Evolutionary conservation across 2,888 invertebrate genomes (phyloP).

Genomic region (Sipunculus nudus): DNA sequence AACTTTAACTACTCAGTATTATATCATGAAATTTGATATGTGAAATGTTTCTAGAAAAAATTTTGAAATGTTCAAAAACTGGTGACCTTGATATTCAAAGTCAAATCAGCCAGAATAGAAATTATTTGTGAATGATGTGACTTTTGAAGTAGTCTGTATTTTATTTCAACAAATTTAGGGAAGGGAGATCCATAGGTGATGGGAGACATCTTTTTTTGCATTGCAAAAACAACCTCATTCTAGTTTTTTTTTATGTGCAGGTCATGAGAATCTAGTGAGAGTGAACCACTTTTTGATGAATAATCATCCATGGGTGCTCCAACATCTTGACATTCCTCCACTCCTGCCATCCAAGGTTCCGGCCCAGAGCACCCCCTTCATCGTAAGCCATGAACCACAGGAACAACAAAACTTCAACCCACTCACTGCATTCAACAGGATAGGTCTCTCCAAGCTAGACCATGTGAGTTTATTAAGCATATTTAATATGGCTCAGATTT

Average conservation of each 20-base stretch:
- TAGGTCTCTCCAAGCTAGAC: slow-evolving; percentile 50
- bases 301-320: slow-evolving; percentile 56
- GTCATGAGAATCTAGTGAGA: slow-evolving; percentile 40
- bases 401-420: slow-evolving; percentile 45
- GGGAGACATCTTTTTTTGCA: too few species aligned
- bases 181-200: too few species aligned
- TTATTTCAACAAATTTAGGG: too few species aligned
- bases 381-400: slow-evolving; percentile 3
- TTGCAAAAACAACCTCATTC: too few species aligned
- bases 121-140: too few species aligned
- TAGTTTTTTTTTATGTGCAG: slow-evolving; percentile 38
- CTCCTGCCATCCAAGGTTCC: slow-evolving; percentile 17
- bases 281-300: slow-evolving; percentile 51
- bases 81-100: too few species aligned
- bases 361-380: not conserved
- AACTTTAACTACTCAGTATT: too few species aligned
- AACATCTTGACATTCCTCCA: slow-evolving; percentile 54
- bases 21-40: too few species aligned
- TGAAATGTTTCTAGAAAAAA: too few species aligned
- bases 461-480: slow-evolving; percentile 52
- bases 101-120: too few species aligned
- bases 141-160: too few species aligned
- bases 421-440: slow-evolving; percentile 45
- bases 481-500: not conserved
- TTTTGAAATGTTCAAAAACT: too few species aligned